These are phyloP conservation scores for Acronicta leporina DNA, from an alignment of 2,888 invertebrate species.

Conservation along the genomic window DNA sequence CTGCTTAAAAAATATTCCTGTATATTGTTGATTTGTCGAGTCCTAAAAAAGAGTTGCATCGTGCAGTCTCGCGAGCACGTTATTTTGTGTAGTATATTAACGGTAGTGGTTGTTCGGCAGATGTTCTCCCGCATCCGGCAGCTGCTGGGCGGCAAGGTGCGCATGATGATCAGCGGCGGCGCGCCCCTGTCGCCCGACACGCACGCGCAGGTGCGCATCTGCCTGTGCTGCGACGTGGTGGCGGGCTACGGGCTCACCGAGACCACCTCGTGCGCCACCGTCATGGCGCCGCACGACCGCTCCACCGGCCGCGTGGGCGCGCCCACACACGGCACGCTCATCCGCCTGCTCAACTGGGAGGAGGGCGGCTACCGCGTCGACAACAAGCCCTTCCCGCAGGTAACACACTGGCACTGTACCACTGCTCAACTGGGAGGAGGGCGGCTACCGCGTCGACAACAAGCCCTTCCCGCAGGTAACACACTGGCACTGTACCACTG, in stretches of 20 bases:
- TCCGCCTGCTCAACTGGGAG: constrained; percentile 96
- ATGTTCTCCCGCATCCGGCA: constrained; percentile 88
- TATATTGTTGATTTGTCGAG: no score
- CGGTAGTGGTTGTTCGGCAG: constrained; percentile 68
- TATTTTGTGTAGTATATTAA: no score
- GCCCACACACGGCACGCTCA: constrained; percentile 95
- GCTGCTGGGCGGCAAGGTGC: constrained; percentile 96
- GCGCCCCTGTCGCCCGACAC: constrained; percentile 98
- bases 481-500: no score
- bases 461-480: constrained; percentile 87
- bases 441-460: constrained; percentile 93
- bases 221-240: constrained; percentile 96
- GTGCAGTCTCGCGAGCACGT: no score
- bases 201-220: constrained; percentile 94
- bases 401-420: constrained; percentile 87
- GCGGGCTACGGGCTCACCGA: constrained; percentile 99
- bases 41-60: no score
- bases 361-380: constrained; percentile 92
- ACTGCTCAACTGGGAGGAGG: no score
- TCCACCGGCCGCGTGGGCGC: constrained; percentile 95
- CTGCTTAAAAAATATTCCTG: no score
- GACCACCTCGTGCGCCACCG: constrained; percentile 97
- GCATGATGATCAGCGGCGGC: constrained; percentile 97
- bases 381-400: constrained; percentile 88
- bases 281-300: constrained; percentile 92